A percentile compares a stretch with the other conserved stretches of the same genome.
These are phyloP conservation scores for Drosophila mulleri DNA, from an alignment of 2,888 invertebrate species.

Conservation along the genomic window DNA sequence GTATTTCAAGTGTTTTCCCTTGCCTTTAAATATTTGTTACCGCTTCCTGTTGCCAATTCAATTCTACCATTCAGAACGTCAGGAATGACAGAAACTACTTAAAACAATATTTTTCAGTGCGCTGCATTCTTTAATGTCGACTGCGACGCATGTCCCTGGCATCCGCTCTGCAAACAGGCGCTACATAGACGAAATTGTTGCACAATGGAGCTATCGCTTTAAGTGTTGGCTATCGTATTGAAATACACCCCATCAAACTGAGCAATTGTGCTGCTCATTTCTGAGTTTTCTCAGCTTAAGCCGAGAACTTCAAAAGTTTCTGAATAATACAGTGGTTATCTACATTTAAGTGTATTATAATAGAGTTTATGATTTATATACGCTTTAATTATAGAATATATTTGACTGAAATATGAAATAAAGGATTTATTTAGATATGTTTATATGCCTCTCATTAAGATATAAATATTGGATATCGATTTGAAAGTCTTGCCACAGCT, in stretches of 20 bases:
- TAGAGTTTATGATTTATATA: too few relatives aligned
- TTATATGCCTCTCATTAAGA: too few relatives aligned
- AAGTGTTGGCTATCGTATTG: not conserved
- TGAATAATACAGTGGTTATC: not conserved
- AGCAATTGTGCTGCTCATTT: not conserved
- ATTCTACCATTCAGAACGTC: conserved; percentile 41
- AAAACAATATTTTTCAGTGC: conserved; percentile 56
- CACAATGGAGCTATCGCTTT: not conserved
- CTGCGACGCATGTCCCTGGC: conserved; percentile 15
- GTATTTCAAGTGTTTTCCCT: conserved; percentile 61
- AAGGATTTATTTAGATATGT: too few relatives aligned
- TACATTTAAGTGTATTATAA: too few relatives aligned
- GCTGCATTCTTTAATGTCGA: conserved; percentile 23
- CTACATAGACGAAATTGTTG: conserved; percentile 2
- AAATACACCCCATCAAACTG: not conserved
- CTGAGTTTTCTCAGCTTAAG: not conserved
- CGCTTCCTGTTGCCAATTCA: conserved; percentile 43
- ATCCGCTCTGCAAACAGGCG: not conserved
- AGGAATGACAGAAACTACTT: conserved; percentile 8
- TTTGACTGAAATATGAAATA: too few relatives aligned
- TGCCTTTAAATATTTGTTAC: conserved; percentile 41
- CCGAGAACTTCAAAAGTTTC: not conserved
- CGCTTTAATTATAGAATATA: too few relatives aligned
- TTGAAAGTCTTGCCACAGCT: too few relatives aligned
- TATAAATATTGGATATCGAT: too few relatives aligned